Base-by-base conservation (phyloP, 2,113 vertebrate species). In the Leptobrachium ailaonicum region DNA sequence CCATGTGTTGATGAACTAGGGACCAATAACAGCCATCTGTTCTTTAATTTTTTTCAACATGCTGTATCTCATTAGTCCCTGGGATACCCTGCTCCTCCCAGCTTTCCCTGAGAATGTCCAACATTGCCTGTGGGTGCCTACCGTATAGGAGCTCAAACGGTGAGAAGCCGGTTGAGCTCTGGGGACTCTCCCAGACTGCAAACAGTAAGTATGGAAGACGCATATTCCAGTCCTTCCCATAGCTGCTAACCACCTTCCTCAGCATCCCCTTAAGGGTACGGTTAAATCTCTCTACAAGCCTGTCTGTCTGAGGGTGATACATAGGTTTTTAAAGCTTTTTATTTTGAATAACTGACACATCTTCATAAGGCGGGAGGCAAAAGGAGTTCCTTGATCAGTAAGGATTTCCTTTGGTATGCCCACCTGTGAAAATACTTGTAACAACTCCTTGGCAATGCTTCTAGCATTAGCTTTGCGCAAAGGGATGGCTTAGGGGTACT, bases 311-410 rank as follows among this genome's bases (percentile, higher is more conserved):
- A 5, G 41, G 41, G 14, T 11, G 67, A 43, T 64, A 64, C 32
- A 6, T 32, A 40, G 63, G 63, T 5, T 71, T 50, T 41, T 44
- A 5, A 71, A 11, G 7, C 4, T 6, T 13, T 50, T 5, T 44
- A 71, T 41, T n/a, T 71, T 71, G 13, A 71, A 50, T 6, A 71
- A 12, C 14, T 71, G 10, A 44, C 68, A 71, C 14, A 0, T 71
- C 42, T 45, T 50, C 41, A 71, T 45, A 50, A 50, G 13, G 40
- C 9, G 10, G 13, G 56, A 58, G 20, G 45, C 7, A 20, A 71
- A 71, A 44, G 32, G 32, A 44, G 68, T 71, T 9, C 71, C 71
- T 13, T 58, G n/a, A 43, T 73, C 71, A 41, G 71, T 73, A 41
- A 73, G 47, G 6, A 73, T n/a, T 11, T 40, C 2, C 9, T 73